Evolutionary conservation across 2,797 vertebrate species (phyloP), one percentile per base, ranked within the genome.

Genomic region (Loriculus beryllinus): DNA sequence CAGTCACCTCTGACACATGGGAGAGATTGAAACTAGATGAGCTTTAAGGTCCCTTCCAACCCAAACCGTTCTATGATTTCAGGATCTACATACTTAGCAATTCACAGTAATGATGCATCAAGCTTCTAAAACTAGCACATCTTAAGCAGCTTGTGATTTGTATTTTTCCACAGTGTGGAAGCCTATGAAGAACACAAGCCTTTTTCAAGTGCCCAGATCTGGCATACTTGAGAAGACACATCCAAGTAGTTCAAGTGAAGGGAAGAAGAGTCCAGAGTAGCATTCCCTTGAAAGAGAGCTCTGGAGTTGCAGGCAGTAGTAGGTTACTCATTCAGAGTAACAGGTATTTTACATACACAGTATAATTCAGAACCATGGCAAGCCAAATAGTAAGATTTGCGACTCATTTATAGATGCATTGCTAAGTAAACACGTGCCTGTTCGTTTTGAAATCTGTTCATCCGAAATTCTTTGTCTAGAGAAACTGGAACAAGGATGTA

Each of bases 301-400:
- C 3, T 16, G 19, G 6, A 10, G 18, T 35, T 14, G 14, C 42
- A 47, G 51, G 63, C 42, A 28, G 29, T 4, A 28, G 42, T 4
- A 28, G 42, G 18, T 26, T 26, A 14, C 52, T 29, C 29, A 5
- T 16, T 16, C 7, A 9, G 16, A 45, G 25, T 7, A 33, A 18
- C 31, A 18, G 35, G 13, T 60, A 31, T 4, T 31, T 43, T 31
- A 28, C 3, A 1, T 45, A 35, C 3, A 0, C 4, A 12, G 21
- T 35, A 7, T 26, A 42, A 26, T 35, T 18, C 48, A 71, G 67
- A 35, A 20, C 40, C 17, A 25, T 12, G 18, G 21, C 9, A 21
- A 63, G 33, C n/a, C 42, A 18, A 48, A 54, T 5, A 21, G 10
- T 25, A 17, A 47, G 12, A 43, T 43, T 29, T 49, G 22, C 16